These are phyloP conservation scores for Cryptophagus acutangulus DNA, from an alignment of 2,888 invertebrate species.

Conservation along the genomic window DNA sequence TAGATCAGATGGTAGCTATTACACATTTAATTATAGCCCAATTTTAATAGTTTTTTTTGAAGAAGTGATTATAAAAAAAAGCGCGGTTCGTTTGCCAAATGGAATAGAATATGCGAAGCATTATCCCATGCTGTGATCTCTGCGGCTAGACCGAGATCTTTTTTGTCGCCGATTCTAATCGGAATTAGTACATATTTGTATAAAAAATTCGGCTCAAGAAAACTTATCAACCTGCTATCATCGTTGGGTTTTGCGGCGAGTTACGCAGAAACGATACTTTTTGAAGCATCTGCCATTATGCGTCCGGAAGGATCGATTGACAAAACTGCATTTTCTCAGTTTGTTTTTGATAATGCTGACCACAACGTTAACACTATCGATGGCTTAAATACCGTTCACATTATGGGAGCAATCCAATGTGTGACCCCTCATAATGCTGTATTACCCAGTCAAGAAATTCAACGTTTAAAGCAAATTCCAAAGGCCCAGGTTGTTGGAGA, in stretches of 20 bases:
- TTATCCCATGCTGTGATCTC: constrained; percentile 25
- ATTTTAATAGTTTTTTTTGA: constrained; percentile 2
- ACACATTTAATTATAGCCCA: too few species aligned
- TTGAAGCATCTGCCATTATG: constrained; percentile 19
- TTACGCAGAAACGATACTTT: constrained; percentile 20
- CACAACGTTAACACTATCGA: constrained; percentile 22
- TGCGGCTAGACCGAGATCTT: constrained; percentile 19
- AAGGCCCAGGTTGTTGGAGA: constrained; percentile 16
- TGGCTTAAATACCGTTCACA: constrained; percentile 19
- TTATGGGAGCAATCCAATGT: constrained; percentile 21
- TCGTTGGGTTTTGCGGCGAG: constrained; percentile 19
- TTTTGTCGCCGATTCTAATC: constrained; percentile 19
- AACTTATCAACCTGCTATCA: constrained; percentile 21
- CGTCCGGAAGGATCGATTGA: constrained; percentile 16
- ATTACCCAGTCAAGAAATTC: constrained; percentile 17
- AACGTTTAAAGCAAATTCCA: constrained; percentile 17
- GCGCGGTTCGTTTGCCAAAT: constrained; percentile 14
- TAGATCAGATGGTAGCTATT: too few species aligned
- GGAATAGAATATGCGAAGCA: constrained; percentile 18
- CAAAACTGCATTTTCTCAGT: constrained; percentile 17
- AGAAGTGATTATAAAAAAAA: constrained; percentile 23
- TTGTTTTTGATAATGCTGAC: constrained; percentile 22
- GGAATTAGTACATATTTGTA: constrained; percentile 15
- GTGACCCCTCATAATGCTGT: constrained; percentile 17
- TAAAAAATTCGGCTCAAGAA: constrained; percentile 21